Percentiles rank a stretch among this genome's conserved stretches.
Conservation (phyloP, 2,797 vertebrate species). For the Peromyscus aztecus region DNA sequence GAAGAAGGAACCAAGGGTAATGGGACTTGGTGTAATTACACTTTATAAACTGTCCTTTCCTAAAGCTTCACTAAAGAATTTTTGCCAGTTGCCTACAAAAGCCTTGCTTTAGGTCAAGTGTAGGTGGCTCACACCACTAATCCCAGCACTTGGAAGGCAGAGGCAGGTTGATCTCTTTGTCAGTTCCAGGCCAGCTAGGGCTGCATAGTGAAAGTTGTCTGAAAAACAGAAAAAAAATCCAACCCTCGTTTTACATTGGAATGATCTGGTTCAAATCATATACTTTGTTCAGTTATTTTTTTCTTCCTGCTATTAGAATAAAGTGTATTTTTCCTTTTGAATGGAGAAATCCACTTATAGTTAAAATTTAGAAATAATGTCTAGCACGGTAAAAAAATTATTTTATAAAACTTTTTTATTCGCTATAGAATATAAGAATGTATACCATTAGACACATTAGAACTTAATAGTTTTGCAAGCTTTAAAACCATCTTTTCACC, state of each 20-base stretch:
- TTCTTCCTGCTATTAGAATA: constrained; percentile 79
- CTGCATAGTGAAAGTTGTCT: background rate
- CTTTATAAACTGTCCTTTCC: constrained; percentile 79
- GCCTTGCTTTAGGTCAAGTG: constrained; percentile 58
- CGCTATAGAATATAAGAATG: constrained; percentile 81
- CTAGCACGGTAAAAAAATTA: constrained; percentile 78
- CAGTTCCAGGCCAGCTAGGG: background rate
- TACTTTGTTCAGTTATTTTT: constrained; percentile 64
- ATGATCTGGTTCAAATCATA: constrained; percentile 72
- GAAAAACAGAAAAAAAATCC: background rate
- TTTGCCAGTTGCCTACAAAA: constrained; percentile 76
- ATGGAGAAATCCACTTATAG: constrained; percentile 84
- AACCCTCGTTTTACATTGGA: constrained; percentile 77
- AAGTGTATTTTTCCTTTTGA: constrained; percentile 83
- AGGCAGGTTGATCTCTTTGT: background rate
- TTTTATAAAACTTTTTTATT: constrained; percentile 84
- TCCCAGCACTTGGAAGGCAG: background rate
- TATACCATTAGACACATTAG: constrained; percentile 85
- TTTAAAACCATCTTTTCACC: constrained; percentile 68
- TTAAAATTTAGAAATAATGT: constrained; percentile 84
- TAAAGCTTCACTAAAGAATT: constrained; percentile 62
- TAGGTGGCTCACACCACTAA: background rate
- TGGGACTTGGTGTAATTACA: constrained; percentile 81
- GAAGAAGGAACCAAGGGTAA: constrained; percentile 74
- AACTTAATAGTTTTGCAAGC: constrained; percentile 82